Conservation (phyloP, 1,140 invertebrate species). For the Drosophila repleta region DNA sequence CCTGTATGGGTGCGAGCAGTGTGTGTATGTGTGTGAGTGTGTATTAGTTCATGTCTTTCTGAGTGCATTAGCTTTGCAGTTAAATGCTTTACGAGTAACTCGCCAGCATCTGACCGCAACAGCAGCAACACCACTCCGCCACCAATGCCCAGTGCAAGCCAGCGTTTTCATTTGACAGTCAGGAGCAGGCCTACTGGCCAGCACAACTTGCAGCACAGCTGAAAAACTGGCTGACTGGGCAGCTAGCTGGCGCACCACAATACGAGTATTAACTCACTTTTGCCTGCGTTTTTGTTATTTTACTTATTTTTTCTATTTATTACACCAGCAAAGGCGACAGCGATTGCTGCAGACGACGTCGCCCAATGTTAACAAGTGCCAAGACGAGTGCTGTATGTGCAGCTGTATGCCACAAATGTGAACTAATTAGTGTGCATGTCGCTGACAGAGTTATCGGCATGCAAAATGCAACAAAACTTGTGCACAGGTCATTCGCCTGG, state of each 20-base stretch:
- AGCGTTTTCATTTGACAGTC: constrained; percentile 76
- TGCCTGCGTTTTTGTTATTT: constrained; percentile 56
- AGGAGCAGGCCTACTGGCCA: constrained; percentile 53
- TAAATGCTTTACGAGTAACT: constrained; percentile 66
- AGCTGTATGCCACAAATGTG: constrained; percentile 54
- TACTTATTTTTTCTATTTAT: constrained; percentile 18
- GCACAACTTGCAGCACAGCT: constrained; percentile 31
- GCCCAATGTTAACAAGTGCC: constrained; percentile 66
- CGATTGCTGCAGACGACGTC: constrained; percentile 14
- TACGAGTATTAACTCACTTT: constrained; percentile 73
- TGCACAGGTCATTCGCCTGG: constrained; percentile 66
- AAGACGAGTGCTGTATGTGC: constrained; percentile 60
- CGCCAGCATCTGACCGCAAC: constrained; percentile 49
- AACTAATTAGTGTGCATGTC: constrained; percentile 81
- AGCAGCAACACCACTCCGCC: constrained; percentile 13
- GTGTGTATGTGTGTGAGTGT: constrained; percentile 18
- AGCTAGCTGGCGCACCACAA: constrained; percentile 44
- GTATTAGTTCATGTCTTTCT: constrained; percentile 49
- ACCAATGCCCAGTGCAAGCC: constrained; percentile 26
- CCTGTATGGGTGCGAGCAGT: constrained; percentile 51
- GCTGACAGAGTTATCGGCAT: constrained; percentile 68
- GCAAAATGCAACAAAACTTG: constrained; percentile 38
- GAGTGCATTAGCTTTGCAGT: constrained; percentile 78
- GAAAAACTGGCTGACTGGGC: constrained; percentile 67
- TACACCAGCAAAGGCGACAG: constrained; percentile 13